Conservation (phyloP, 2,113 vertebrate species). For the Epinephelus lanceolatus region DNA sequence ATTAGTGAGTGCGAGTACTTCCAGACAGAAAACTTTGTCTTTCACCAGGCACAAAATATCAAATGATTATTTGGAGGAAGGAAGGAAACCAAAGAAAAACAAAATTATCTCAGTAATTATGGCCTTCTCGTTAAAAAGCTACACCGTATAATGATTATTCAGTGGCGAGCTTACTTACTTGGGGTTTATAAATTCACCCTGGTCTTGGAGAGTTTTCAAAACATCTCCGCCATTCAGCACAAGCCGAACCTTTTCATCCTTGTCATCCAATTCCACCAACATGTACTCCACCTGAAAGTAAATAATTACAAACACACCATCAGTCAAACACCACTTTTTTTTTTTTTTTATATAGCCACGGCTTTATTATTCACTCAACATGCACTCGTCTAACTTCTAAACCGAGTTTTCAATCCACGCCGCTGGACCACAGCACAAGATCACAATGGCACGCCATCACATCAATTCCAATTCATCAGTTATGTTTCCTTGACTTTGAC, state of each 20-base stretch:
- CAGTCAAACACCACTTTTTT: background rate
- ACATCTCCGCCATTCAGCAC: conserved; percentile 88
- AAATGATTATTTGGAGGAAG: background rate
- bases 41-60: background rate
- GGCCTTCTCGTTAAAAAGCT: background rate
- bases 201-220: conserved; percentile 92
- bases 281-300: conserved; percentile 95
- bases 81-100: background rate
- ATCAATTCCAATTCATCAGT: conserved; percentile 76
- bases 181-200: conserved; percentile 94
- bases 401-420: background rate
- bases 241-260: conserved; percentile 90
- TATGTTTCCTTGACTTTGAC: conserved; percentile 76
- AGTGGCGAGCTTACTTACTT: conserved; percentile 88
- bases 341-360: background rate
- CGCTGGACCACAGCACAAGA: conserved; percentile 5
- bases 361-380: background rate
- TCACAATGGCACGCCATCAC: conserved; percentile 48
- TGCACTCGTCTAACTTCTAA: background rate
- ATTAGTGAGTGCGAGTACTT: background rate
- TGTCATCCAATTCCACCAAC: conserved; percentile 93
- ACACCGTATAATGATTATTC: background rate
- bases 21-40: background rate
- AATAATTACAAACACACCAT: background rate
- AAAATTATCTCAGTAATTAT: background rate